Conservation (phyloP, 2,888 invertebrate genomes). For the Conistra vaccinii region DNA sequence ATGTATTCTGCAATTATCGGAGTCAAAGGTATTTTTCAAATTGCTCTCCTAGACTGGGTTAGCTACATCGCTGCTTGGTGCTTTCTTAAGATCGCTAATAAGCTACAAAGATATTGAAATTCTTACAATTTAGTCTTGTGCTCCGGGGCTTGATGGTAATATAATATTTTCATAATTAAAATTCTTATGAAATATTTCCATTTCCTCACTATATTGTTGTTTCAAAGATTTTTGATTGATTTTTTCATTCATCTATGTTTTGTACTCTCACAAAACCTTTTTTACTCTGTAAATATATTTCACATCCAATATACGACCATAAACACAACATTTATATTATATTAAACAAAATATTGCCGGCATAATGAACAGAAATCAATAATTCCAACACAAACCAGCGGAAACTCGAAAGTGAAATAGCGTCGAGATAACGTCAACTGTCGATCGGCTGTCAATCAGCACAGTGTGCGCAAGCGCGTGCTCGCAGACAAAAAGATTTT, state of each 20-base stretch:
- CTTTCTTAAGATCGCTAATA: background rate
- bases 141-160: too few species aligned
- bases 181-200: too few species aligned
- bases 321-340: too few species aligned
- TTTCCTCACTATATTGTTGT: too few species aligned
- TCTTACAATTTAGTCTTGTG: too few species aligned
- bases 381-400: conserved; percentile 45
- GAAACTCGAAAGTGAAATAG: conserved; percentile 65
- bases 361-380: conserved; percentile 56
- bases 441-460: conserved; percentile 66
- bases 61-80: background rate
- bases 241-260: too few species aligned
- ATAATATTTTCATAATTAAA: too few species aligned
- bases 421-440: conserved; percentile 64
- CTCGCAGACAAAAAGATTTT: conserved; percentile 62
- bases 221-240: too few species aligned
- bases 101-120: background rate
- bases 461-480: conserved; percentile 60
- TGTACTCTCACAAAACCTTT: too few species aligned
- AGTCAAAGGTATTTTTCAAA: background rate
- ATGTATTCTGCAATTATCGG: background rate
- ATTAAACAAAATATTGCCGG: conserved; percentile 13
- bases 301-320: too few species aligned
- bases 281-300: too few species aligned
- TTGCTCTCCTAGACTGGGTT: background rate